Evolutionary conservation across 2,888 invertebrate genomes (phyloP), one percentile per base, ranked within the genome.

Genomic region (Cyclophora albipunctata): DNA sequence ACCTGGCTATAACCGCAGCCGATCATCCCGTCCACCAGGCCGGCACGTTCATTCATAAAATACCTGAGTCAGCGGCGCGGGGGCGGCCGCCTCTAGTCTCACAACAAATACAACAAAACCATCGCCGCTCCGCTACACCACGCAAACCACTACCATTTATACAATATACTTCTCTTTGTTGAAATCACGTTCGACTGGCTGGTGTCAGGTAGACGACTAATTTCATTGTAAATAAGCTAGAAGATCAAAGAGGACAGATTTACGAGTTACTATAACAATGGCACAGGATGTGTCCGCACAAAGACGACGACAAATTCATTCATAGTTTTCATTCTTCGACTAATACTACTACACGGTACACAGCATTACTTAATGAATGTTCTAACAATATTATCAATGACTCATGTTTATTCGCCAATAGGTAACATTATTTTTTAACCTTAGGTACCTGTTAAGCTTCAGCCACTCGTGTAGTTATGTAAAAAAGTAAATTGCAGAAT

Each of bases 21-120:
- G 74, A 79, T 71, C 76, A 76, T 76, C 77, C 77, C 76, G 71
- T 75, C 75, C 76, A 76, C 76, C 74, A 63, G 75, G 68, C 75
- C 79, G 79, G 78, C 87, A 84, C 86, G 86, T 88, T 85, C 88
- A 88, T 88, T 88, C 87, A 88, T 88, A 86, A 85, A 87, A 87
- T 87, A 83, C 57, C 84, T 83, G 78, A 77, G 75, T 65, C 72
- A 67, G 69, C 64, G 61, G 62, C 67, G 66, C 43, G 45, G 52
- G 56, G 68, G 64, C 61, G 72, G 72, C 50, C 49, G 43, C 45
- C 49, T 56, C 51, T 49, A 49, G 50, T 42, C 50, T 44, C 51
- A 42, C 49, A 5, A 37, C 4, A 37, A 37, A 37, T 37, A 37
- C 37, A 37, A 58, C 60, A 58, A 58, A 52, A 50, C 60, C 60